Conservation (phyloP, 1,140 invertebrate species). For the Nymphalis io region DNA sequence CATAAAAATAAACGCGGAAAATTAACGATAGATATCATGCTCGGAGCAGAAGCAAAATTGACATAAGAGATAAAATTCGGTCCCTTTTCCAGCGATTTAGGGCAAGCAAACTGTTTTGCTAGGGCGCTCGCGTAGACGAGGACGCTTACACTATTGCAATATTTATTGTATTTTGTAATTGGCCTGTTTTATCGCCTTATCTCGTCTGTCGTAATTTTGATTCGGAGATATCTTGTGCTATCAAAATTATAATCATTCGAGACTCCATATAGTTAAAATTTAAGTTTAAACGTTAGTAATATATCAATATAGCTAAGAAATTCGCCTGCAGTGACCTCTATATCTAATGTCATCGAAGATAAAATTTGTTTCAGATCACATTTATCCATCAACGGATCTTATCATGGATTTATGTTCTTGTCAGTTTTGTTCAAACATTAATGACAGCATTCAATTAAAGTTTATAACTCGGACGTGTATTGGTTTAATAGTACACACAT, state of each 20-base stretch:
- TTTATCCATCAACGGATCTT: constrained; percentile 16
- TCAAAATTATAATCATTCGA: constrained; percentile 19
- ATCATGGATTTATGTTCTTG: constrained; percentile 15
- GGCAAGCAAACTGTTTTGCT: constrained; percentile 71
- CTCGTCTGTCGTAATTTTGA: constrained; percentile 45
- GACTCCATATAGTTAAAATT: background rate
- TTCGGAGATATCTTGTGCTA: constrained; percentile 30
- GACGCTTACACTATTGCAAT: constrained; percentile 56
- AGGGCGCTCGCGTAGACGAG: constrained; percentile 47
- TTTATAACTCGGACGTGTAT: constrained; percentile 26
- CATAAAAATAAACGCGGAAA: constrained; percentile 15
- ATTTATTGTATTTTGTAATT: constrained; percentile 77
- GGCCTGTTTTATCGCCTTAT: constrained; percentile 56
- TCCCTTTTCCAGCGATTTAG: constrained; percentile 64
- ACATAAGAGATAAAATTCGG: constrained; percentile 66
- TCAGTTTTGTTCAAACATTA: constrained; percentile 19
- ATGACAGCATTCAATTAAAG: constrained; percentile 31
- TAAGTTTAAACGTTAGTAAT: background rate
- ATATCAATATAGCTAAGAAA: background rate
- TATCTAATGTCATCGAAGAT: constrained; percentile 11
- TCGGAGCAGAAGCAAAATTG: constrained; percentile 50
- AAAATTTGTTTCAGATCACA: constrained; percentile 16
- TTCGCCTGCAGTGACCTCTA: background rate
- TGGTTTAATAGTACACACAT: constrained; percentile 32
- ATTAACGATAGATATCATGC: constrained; percentile 16